Conservation (phyloP, 2,888 invertebrate species). For the Dendrolimus houi region DNA sequence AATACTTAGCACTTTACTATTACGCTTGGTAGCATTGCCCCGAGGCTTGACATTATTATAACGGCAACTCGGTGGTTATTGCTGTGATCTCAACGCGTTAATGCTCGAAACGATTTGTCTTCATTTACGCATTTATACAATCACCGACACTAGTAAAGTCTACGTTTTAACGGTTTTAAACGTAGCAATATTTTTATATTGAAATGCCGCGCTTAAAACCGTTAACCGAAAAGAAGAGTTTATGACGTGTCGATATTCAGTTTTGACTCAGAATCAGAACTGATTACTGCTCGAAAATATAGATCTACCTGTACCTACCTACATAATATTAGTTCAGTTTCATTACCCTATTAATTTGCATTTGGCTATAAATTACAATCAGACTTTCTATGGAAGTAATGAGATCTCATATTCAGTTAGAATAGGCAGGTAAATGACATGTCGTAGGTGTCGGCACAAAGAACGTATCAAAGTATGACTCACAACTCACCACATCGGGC, state of each 20-base stretch:
- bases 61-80: conserved; percentile 25
- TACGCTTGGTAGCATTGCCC: conserved; percentile 4
- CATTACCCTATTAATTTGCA: background rate
- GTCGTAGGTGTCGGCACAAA: conserved; percentile 2
- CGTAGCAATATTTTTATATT: too few species aligned
- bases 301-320: too few species aligned
- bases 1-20: conserved; percentile 1
- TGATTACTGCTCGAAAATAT: too few species aligned
- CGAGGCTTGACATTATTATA: conserved; percentile 19
- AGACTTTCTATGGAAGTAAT: background rate
- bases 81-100: conserved; percentile 24
- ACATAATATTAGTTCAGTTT: too few species aligned
- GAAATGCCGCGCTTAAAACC: too few species aligned
- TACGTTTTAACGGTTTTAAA: too few species aligned
- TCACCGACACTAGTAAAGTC: too few species aligned
- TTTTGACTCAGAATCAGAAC: too few species aligned
- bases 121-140: conserved; percentile 7
- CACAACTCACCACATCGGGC: background rate
- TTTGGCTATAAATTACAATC: background rate
- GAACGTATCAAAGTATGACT: conserved; percentile 4
- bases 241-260: too few species aligned
- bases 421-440: background rate
- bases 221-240: too few species aligned
- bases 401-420: background rate
- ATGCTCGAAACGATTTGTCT: conserved; percentile 19